phyloP scores from a whole-genome alignment of 2,113 vertebrate genomes.

The Corythaixoides concolor region DNA sequence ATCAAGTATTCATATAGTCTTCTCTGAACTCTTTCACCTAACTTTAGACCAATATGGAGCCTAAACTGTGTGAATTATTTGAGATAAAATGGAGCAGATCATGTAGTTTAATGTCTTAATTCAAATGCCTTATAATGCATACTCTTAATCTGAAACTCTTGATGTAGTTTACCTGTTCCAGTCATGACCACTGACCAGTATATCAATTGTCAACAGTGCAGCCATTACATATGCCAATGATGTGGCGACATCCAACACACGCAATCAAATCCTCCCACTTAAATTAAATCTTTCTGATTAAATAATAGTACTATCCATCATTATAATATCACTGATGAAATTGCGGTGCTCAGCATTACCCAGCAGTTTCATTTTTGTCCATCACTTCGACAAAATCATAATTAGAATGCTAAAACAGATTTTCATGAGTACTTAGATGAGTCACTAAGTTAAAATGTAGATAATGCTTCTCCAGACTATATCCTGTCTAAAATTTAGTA shows the following conservation, averaged over 20 bases:
- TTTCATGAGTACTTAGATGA: neutral
- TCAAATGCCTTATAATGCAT: neutral
- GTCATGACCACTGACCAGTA: neutral
- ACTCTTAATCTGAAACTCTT: neutral
- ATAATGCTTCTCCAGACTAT: neutral
- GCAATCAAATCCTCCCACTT: neutral
- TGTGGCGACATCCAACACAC: neutral
- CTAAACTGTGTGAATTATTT: neutral
- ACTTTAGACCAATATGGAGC: neutral
- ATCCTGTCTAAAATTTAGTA: neutral
- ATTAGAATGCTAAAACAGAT: slow-evolving; percentile 4
- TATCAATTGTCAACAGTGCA: neutral
- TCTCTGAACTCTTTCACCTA: neutral
- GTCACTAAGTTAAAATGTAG: neutral
- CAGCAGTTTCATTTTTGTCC: slow-evolving; percentile 6
- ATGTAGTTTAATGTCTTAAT: neutral
- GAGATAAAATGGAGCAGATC: neutral
- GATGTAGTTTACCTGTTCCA: neutral
- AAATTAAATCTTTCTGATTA: neutral
- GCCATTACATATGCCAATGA: neutral
- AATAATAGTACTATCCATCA: neutral
- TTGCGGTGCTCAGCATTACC: neutral
- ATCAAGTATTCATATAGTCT: neutral
- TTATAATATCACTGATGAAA: neutral
- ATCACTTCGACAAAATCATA: slow-evolving; percentile 34